Base-by-base conservation (phyloP, 2,797 vertebrate genomes). In the Channallabes apus region DNA sequence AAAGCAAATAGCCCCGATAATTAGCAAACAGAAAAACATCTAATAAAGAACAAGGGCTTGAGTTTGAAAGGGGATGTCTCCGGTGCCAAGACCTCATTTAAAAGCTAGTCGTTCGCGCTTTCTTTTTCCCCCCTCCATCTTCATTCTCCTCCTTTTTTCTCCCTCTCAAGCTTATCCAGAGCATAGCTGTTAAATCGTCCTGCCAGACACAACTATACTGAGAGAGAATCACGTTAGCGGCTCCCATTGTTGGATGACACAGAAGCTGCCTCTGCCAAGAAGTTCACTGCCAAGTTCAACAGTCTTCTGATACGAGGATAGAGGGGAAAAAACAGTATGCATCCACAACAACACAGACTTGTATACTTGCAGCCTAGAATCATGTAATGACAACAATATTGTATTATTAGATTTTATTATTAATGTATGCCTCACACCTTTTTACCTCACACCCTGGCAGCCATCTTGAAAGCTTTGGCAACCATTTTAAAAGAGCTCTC, bases 391-490 rank as follows among this genome's bases (percentile, higher is more conserved):
- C 83, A 69, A 90, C 90, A 91, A 90, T 90, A 90, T 84, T 80
- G 87, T 87, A 80, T 89, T 85, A 83, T 87, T 86, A 86, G 67
- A 84, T 81, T 90, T 90, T 90, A 91, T 88, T 87, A 86, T 81
- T 82, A 85, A 88, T 83, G 83, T 76, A 84, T 82, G 71, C 86
- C 86, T 67, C 78, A 72, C 86, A 83, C 62, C 88, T 77, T 87
- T 46, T 82, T 78, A 85, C 90, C 90, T 89, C 91, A 91, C 91
- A 93, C 92, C 92, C 96, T 97, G 97, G 97, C 97, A 98, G 97
- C 97, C 97, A 98, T 98, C 95, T 98, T 98, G 95, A 94, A 95
- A 95, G 95, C 93, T 94, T 93, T 98, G 97, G 97, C 97, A 98
- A 97, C 97, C 97, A 98, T 98, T 97, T 99, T 97, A 96, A 96